These are phyloP conservation scores for Cheilosia soror DNA, from an alignment of 2,888 invertebrate species.

Conservation along the genomic window DNA sequence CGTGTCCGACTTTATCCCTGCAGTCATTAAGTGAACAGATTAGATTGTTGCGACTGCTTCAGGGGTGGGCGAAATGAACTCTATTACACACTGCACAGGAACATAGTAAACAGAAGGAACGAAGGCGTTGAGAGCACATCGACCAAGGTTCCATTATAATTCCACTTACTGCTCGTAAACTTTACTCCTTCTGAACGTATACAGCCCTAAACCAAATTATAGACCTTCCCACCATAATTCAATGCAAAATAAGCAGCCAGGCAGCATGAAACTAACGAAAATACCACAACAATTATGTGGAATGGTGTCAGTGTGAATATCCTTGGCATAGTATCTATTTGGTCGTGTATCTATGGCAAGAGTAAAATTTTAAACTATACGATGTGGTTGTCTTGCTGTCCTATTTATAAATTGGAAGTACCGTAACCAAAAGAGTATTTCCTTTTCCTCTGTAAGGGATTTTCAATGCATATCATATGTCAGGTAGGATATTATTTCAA, in stretches of 20 bases:
- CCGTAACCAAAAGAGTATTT: neutral
- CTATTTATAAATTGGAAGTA: neutral
- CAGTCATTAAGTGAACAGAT: constrained; percentile 23
- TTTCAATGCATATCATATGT: neutral
- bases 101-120: too few relatives aligned
- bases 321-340: too few relatives aligned
- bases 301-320: neutral
- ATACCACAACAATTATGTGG: too few relatives aligned
- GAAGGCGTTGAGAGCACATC: neutral
- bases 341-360: too few relatives aligned
- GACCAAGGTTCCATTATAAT: neutral
- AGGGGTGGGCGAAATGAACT: too few relatives aligned
- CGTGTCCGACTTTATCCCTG: constrained; percentile 1
- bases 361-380: neutral
- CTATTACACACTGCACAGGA: too few relatives aligned
- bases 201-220: neutral
- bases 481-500: neutral
- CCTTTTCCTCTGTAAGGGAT: constrained; percentile 1
- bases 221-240: constrained; percentile 7
- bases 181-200: neutral
- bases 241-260: neutral
- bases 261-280: neutral
- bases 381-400: neutral
- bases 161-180: neutral
- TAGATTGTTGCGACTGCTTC: neutral